These are phyloP conservation scores for Endotricha flammealis DNA, from an alignment of 2,888 invertebrate genomes.

Conservation along the genomic window DNA sequence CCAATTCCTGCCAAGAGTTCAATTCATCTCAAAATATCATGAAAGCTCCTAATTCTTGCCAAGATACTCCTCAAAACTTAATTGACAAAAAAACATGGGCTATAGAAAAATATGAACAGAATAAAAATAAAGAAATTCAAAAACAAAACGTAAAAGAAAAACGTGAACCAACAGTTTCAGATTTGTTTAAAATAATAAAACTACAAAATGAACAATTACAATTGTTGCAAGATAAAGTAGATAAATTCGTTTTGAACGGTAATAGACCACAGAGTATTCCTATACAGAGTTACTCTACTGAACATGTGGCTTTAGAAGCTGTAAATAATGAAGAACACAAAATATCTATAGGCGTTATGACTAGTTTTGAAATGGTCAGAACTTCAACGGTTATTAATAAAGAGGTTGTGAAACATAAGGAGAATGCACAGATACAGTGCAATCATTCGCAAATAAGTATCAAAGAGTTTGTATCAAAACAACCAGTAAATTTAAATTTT, in stretches of 20 bases:
- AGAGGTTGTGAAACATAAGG: conserved; percentile 49
- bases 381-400: conserved; percentile 69
- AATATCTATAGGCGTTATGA: conserved; percentile 85
- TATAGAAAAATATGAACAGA: conserved; percentile 51
- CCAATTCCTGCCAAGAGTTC: not conserved
- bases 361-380: conserved; percentile 81
- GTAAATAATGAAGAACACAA: conserved; percentile 63
- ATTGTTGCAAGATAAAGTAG: conserved; percentile 80
- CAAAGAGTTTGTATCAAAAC: conserved; percentile 52
- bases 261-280: conserved; percentile 32
- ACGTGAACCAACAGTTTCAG: conserved; percentile 75
- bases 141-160: conserved; percentile 57
- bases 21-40: too few relatives aligned
- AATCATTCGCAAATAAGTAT: conserved; percentile 65
- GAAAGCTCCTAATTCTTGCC: not conserved
- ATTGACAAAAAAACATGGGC: conserved; percentile 59
- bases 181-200: conserved; percentile 81
- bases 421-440: conserved; percentile 62
- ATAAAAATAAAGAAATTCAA: conserved; percentile 40
- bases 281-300: conserved; percentile 40
- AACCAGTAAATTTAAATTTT: conserved; percentile 54
- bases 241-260: conserved; percentile 63
- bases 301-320: conserved; percentile 48
- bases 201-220: conserved; percentile 83
- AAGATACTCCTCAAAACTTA: conserved; percentile 31